phyloP scores from a whole-genome alignment of 37 sponge, comb jelly and placozoan species.

The Beroe ovata region DNA sequence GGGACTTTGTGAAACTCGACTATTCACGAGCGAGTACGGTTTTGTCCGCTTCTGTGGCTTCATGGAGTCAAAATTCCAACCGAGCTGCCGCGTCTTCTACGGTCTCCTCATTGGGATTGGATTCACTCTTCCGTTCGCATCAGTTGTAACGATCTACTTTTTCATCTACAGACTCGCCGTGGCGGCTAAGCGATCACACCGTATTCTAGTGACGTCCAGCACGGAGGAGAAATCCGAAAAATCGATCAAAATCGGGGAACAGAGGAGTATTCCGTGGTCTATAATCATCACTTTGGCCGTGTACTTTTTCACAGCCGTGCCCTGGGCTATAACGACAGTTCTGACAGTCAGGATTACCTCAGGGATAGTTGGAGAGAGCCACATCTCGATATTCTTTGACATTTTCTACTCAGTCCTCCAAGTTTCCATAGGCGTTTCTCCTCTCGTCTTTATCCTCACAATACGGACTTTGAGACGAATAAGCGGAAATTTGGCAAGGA shows the following conservation, averaged over 20 bases:
- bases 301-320: background rate
- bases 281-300: background rate
- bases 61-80: background rate
- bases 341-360: background rate
- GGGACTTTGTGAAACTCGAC: background rate
- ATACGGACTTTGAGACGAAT: background rate
- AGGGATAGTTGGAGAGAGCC: background rate
- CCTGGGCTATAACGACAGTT: background rate
- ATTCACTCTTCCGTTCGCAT: background rate
- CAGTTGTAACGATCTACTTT: background rate
- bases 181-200: background rate
- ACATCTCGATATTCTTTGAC: background rate
- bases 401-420: slow-evolving; percentile 13
- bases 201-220: background rate
- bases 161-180: slow-evolving; percentile 5
- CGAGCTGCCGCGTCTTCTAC: background rate
- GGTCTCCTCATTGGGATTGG: background rate
- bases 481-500: too few relatives aligned
- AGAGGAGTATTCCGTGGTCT: background rate
- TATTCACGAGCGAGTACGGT: background rate
- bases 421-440: background rate
- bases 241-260: background rate
- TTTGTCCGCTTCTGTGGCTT: background rate
- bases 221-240: too few relatives aligned
- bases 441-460: slow-evolving; percentile 12